Evolutionary conservation across 1,140 invertebrate genomes (phyloP), one percentile per base, ranked within the genome.

Genomic region (Polyergus mexicanus): DNA sequence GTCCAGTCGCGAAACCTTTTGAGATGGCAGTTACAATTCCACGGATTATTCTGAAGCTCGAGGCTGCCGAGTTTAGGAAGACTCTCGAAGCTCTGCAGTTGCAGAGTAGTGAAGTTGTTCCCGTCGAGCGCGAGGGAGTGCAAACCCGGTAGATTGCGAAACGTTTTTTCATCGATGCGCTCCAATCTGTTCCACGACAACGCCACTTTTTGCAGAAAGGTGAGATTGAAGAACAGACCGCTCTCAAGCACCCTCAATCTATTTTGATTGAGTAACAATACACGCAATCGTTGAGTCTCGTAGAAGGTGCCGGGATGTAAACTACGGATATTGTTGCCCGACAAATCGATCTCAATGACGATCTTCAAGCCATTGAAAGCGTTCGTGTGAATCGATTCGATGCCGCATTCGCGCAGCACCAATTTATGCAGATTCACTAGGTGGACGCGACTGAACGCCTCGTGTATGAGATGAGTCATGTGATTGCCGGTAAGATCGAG

Each of bases 11-110:
- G 96, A 86, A 99, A 98, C 8, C 95, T 96, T 89, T 97, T 97
- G 65, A 99, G 94, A 78, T 97, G 96, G 90, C 98, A 99, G 93
- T 98, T 98, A 91, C 98, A 99, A 60, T 97, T 96, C 98, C 98
- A 99, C 0, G 97, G 97, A 93, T 99, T 99, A 78, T 97, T 96
- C 76, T 97, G 96, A 0, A 99, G 94, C 74, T 97, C 97, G 2
- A 99, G 94, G 86, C 97, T 97, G n/a, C 96, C 96, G 22, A 98
- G 93, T 47, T 96, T 96, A 0, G 95, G 94, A 44, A 98, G 92
- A n/a, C 95, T 94, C 51, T 95, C 95, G 51, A 97, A 95, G 0
- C 95, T 96, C 16, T 96, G 95, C 19, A 96, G 88, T 90, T 96
- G 96, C 19, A 97, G 89, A 22, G 96, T 94, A 3, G 96, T 96